Base-by-base conservation (phyloP, 2,888 invertebrate genomes). In the Cinara cedri region DNA sequence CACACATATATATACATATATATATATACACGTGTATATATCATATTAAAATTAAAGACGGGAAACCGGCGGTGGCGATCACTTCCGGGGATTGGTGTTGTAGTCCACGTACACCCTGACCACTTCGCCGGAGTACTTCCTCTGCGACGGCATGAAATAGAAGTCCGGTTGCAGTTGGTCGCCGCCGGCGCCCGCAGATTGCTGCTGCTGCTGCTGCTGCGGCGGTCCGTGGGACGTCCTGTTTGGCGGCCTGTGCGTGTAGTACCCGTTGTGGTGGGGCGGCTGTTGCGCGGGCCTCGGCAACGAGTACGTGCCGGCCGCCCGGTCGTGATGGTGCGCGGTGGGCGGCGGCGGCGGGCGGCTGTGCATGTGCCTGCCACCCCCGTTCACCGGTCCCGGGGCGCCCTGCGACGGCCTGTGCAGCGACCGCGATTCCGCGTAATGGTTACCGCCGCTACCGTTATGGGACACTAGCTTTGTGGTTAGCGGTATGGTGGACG, bases 131-230 rank as follows among this genome's bases (percentile, higher is more conserved):
- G 95, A 95, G 87, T 96, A 95, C 86, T 96, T 95, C 82, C 96
- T 87, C 85, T 96, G 96, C 82, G 94, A 94, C 65, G 96, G 96
- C 95, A 96, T 96, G 86, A 96, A 96, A 87, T 96, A 96, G 87
- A 96, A 96, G 87, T 96, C 96, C 0, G 95, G 92, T 19, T 83
- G 83, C 9, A 83, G 83, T 71, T 84, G 82, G 10, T 81, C 70
- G 11, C 74, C 72, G 54, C 14, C 54, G 44, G 51, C 76, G 4
- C 71, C 74, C 11, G 80, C 62, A 6, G 72, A 44, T 10, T 44
- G 21, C 84, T 92, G 91, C 82, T 90, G 82, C 1, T 81, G 68
- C 49, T 24, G 55, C 44, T 21, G 44, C 19, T 16, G 65, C 44
- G 42, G 55, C 19, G 24, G 16, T 66, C 21, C 21, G 26, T 80